A percentile compares a stretch with the other conserved stretches of the same genome.
Conservation (phyloP, 2,113 vertebrate genomes). For the Phrynosoma blainvillii region DNA sequence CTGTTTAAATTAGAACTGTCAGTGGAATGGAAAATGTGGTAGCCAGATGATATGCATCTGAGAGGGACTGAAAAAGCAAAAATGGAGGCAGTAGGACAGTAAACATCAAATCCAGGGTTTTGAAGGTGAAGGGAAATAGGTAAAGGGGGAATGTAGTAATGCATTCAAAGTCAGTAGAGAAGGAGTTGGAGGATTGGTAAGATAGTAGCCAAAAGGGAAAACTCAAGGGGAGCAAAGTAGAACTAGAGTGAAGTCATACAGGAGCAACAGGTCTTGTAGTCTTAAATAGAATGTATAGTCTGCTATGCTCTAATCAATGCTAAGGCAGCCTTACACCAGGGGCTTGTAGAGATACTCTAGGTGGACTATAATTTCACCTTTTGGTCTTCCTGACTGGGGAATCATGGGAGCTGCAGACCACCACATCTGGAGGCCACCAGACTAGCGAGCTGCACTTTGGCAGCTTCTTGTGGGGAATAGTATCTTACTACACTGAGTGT, state of each 20-base stretch:
- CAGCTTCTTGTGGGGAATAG: no score
- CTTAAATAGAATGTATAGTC: no score
- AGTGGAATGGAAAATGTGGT: not conserved
- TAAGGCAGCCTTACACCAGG: no score
- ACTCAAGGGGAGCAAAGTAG: no score
- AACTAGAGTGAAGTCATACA: no score
- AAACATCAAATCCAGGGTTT: not conserved
- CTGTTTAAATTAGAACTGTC: not conserved
- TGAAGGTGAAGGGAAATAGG: not conserved
- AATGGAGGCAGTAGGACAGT: not conserved
- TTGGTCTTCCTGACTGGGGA: not conserved
- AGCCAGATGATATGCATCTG: not conserved
- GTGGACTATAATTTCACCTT: not conserved
- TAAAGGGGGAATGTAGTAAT: not conserved
- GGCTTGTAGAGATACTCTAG: no score
- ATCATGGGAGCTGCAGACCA: not conserved
- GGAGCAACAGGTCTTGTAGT: no score
- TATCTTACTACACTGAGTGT: fast-evolving
- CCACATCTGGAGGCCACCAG: not conserved
- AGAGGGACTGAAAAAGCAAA: not conserved
- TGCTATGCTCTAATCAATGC: no score
- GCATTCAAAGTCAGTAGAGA: no score
- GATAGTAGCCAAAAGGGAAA: no score
- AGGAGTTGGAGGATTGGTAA: no score
- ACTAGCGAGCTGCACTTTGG: not conserved